Percentiles rank a stretch among this genome's conserved stretches.
Evolutionary conservation across 2,888 invertebrate genomes (phyloP).

Genomic region (Ophonus ardosiacus): DNA sequence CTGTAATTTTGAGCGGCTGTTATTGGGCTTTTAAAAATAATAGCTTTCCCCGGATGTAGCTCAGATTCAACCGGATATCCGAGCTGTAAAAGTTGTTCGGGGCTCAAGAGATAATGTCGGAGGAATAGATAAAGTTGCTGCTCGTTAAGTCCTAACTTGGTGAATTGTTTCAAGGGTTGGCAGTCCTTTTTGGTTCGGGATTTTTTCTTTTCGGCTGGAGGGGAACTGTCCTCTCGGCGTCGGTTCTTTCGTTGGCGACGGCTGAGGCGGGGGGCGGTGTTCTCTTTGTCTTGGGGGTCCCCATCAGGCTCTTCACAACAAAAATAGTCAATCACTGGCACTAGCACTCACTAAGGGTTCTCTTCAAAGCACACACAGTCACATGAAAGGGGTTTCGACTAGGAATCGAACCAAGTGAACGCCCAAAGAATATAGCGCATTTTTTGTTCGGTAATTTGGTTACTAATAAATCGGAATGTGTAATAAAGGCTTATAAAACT

Average conservation of each 20-base stretch:
- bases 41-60: conserved; percentile 79
- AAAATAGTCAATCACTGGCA: neutral
- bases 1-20: conserved; percentile 61
- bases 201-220: conserved; percentile 69
- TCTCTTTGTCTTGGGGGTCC: conserved; percentile 1
- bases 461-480: no score
- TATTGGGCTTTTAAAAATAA: conserved; percentile 78
- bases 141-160: conserved; percentile 76
- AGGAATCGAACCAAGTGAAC: no score
- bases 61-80: conserved; percentile 86
- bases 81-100: conserved; percentile 80
- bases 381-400: no score
- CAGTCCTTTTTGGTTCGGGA: conserved; percentile 63
- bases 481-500: no score
- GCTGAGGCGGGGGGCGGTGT: conserved; percentile 17
- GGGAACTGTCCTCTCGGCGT: conserved; percentile 69
- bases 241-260: conserved; percentile 78
- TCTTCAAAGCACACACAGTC: neutral
- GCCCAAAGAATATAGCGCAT: no score
- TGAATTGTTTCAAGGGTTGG: conserved; percentile 71
- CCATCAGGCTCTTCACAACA: conserved; percentile 28
- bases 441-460: no score
- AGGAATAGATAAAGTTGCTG: conserved; percentile 79
- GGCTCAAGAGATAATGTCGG: conserved; percentile 80
- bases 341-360: neutral